Conservation (phyloP, 1,140 invertebrate genomes). For the Eriocheir sinensis region DNA sequence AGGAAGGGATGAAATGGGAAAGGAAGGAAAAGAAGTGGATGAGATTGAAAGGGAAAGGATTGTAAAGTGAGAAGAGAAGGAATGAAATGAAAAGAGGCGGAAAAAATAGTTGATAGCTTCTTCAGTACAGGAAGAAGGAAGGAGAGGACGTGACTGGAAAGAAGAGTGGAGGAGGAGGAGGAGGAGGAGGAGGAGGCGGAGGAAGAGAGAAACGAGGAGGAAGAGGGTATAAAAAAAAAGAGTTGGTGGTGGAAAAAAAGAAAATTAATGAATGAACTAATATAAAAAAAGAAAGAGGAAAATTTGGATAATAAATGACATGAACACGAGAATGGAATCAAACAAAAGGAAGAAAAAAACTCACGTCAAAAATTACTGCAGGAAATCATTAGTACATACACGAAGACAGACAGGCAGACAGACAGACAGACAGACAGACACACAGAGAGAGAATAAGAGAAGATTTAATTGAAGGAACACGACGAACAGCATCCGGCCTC, state of each 20-base stretch:
- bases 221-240: background rate
- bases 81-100: too few relatives aligned
- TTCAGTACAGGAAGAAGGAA: background rate
- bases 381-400: background rate
- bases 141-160: background rate
- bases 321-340: background rate
- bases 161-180: background rate
- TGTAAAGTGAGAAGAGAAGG: too few relatives aligned
- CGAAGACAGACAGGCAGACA: background rate
- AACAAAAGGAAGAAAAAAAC: background rate
- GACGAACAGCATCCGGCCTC: background rate
- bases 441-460: constrained; percentile 1
- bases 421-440: background rate
- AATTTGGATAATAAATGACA: background rate
- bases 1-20: too few relatives aligned
- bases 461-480: background rate
- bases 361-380: background rate
- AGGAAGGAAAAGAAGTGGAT: too few relatives aligned
- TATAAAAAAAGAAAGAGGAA: too few relatives aligned
- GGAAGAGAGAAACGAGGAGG: background rate
- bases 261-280: background rate
- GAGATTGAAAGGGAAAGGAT: too few relatives aligned
- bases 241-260: background rate
- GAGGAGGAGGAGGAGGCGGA: background rate
- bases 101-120: too few relatives aligned